These are phyloP conservation scores for Lytechinus variegatus DNA, from an alignment of 35 echinoderm and acorn worm genomes.

Conservation along the genomic window DNA sequence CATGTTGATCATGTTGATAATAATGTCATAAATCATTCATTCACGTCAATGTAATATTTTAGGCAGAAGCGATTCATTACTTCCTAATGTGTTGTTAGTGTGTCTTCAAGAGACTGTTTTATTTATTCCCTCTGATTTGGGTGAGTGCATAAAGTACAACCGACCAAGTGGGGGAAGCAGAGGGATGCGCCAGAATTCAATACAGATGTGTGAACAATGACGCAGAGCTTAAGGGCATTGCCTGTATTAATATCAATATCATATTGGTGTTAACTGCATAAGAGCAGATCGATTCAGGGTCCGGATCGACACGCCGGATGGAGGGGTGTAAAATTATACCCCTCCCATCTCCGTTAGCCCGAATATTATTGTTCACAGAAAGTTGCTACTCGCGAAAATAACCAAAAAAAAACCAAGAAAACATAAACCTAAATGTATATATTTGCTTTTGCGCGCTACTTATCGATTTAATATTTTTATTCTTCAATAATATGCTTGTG, in stretches of 20 bases:
- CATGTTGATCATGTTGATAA: not conserved
- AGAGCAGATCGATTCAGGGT: not conserved
- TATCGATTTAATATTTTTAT: too few relatives aligned
- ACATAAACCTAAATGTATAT: too few relatives aligned
- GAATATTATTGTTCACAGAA: not conserved
- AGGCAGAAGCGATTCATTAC: not conserved
- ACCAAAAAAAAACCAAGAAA: too few relatives aligned
- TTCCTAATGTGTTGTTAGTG: not conserved
- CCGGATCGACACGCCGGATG: not conserved
- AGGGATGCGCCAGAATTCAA: not conserved
- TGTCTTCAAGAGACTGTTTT: not conserved
- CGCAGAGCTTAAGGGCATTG: not conserved
- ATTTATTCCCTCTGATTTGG: not conserved
- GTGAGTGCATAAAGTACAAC: not conserved
- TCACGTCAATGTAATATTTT: conserved; percentile 3
- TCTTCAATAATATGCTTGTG: too few relatives aligned
- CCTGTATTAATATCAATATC: not conserved
- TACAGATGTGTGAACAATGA: not conserved
- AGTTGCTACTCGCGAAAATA: too few relatives aligned
- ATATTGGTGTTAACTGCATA: not conserved
- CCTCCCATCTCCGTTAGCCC: not conserved
- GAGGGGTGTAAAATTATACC: not conserved
- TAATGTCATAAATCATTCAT: not conserved
- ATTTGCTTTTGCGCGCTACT: too few relatives aligned
- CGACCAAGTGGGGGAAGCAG: not conserved